A percentile compares a stretch with the other conserved stretches of the same genome.
Conservation (phyloP, 1,140 invertebrate species). For the Gyrodactylus salaris region DNA sequence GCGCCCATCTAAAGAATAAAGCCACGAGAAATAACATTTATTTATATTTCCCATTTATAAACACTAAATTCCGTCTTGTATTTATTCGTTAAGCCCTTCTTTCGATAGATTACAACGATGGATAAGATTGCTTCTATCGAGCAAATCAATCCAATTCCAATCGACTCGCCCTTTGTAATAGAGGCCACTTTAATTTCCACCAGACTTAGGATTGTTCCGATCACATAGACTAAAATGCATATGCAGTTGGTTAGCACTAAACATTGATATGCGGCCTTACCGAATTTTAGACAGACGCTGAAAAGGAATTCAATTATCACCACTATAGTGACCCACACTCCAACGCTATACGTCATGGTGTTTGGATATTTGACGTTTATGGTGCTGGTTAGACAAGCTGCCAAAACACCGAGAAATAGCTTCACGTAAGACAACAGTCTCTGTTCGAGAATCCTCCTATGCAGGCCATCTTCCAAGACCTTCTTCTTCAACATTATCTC, state of each 20-base stretch:
- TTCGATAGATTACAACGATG: background rate
- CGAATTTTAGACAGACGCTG: background rate
- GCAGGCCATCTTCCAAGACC: background rate
- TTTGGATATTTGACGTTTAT: background rate
- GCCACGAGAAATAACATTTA: too few relatives aligned
- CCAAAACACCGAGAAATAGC: background rate
- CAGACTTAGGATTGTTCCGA: background rate
- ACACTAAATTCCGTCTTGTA: background rate
- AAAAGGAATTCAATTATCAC: background rate
- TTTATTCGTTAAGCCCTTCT: background rate
- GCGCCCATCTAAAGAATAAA: too few relatives aligned
- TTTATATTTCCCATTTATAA: background rate
- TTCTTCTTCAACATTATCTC: background rate
- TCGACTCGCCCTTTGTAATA: background rate
- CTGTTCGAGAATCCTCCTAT: background rate
- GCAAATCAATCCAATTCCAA: background rate
- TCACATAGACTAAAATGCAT: background rate
- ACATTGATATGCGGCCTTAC: background rate
- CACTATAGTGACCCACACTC: background rate
- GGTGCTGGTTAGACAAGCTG: background rate
- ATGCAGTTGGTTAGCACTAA: background rate
- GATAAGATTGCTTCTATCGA: background rate
- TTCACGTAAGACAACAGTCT: background rate
- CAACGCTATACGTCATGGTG: background rate
- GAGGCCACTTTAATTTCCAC: background rate